These are phyloP conservation scores for Drosophila histrio DNA, from an alignment of 2,888 invertebrate genomes.

Conservation along the genomic window DNA sequence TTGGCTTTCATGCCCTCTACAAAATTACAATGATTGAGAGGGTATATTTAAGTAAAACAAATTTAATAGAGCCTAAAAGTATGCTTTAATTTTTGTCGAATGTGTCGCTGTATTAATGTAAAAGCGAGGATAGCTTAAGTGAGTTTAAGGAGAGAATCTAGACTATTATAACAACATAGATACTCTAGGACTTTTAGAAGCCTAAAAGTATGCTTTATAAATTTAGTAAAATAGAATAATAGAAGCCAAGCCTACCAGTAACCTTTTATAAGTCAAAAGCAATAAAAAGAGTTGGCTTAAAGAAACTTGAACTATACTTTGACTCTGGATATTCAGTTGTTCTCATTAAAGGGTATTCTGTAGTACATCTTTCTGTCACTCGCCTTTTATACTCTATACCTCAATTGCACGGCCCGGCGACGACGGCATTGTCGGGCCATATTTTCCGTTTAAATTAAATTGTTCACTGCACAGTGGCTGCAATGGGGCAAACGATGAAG, in stretches of 20 bases:
- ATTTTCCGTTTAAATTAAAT: constrained; percentile 77
- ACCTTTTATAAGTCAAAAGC: too few species aligned
- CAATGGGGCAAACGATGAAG: constrained; percentile 22
- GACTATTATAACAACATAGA: too few species aligned
- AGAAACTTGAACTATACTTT: too few species aligned
- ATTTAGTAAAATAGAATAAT: too few species aligned
- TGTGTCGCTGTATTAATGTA: background rate
- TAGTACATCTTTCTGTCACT: background rate
- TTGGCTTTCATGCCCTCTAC: constrained; percentile 22
- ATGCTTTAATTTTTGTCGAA: background rate
- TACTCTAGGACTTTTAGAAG: background rate
- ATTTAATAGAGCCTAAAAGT: background rate
- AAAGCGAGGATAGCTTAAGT: background rate
- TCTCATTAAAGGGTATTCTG: constrained; percentile 6
- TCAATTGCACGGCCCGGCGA: constrained; percentile 34
- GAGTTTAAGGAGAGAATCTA: too few species aligned
- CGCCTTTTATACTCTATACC: background rate
- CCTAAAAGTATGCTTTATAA: background rate
- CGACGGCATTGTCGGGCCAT: constrained; percentile 51
- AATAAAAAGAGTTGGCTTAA: too few species aligned
- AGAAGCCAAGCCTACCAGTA: too few species aligned
- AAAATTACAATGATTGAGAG: background rate
- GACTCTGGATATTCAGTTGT: too few species aligned
- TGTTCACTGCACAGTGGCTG: constrained; percentile 68
- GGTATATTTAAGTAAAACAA: background rate